Base-by-base conservation (phyloP, 2,888 invertebrate species). In the Platycnemis pennipes region DNA sequence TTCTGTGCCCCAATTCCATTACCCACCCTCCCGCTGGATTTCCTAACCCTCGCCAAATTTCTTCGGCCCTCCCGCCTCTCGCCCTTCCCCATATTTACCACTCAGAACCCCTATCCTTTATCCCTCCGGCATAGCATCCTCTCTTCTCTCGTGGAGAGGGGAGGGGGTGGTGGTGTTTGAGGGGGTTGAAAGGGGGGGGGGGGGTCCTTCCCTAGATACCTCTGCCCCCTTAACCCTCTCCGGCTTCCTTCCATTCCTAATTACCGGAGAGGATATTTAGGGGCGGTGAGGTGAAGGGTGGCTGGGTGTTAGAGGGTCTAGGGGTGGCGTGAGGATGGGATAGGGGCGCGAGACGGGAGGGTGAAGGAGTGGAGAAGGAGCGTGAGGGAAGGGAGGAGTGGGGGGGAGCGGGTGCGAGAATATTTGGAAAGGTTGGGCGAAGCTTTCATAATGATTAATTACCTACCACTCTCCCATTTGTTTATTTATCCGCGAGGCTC, bases 391-490 rank as follows among this genome's bases (percentile, higher is more conserved):
- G 42, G 85, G 85, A 37, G 8, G 2, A 19, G 42, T 42, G 13
- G 3, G 85, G 16, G 16, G 2, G 37, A 37, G 37, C 4, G 85
- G 37, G 87, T 26, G 87, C 26, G 87, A 45, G 45, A 45, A 37
- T 87, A 45, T 87, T 45, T 44, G 87, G 44, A 44, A 45, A 87
- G 44, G 44, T 45, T 87, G 22, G 44, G 26, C 19, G 56, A 53
- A 56, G 89, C 89, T 89, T 56, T 56, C 89, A 53, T 56, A 44
- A 42, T 44, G 91, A 91, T 91, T 91, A 91, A 91, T 91, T 91
- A 42, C 91, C 69, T 63, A 37, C 87, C 91, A 42, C 91, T 63
- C 63, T 44, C 31, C 88, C 69, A 69, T 88, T 88, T 49, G 45
- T 53, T 88, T 53, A 53, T 88, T 88, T 88, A 49, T 69, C 44